Base-by-base conservation (phyloP, 2,888 invertebrate genomes). In the Eupelmus urozonus region DNA sequence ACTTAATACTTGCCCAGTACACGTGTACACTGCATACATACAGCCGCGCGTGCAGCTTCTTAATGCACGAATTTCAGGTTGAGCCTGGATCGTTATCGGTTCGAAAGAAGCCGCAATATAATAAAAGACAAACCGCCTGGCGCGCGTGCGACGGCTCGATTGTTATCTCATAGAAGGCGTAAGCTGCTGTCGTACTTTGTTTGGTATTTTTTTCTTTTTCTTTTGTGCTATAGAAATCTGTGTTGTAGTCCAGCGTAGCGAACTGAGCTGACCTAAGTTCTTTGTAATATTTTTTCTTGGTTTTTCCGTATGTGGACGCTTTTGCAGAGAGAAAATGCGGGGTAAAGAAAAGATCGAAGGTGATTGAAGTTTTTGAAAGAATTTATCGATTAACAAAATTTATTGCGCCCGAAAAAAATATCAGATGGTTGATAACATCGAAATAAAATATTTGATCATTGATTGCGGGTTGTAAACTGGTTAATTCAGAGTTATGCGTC, bases 61-160 rank as follows among this genome's bases (percentile, higher is more conserved):
- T 18, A 49, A 57, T 42, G 25, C 13, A 55, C 73, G 73, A 57
- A 42, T 73, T 65, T 73, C 23, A 45, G 29, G 57, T 40, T 53
- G 62, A 72, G 51, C 71, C n/a, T 4, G 11, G 71, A 72, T 72
- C 53, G n/a, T 62, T 72, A 72, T 72, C 71, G n/a, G n/a, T 9
- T n/a, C 20, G 53, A 62, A 70, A 60, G 40, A 25, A 62, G 59
- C 40, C 23, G 40, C 40, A 62, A 72, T 62, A n/a, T n/a, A 62
- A 72, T 51, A 62, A 23, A 29, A 23, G 25, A 34, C 57, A 45
- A 23, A 42, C 23, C 25, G 16, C 57, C 25, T n/a, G 57, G 55
- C 16, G 55, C 16, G 16, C 13, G 34, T 34, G 9, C 9, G 9
- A 9, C 9, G 66, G 27, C 34, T 49, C 4, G 60, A 60, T 60